A percentile compares a stretch with the other conserved stretches of the same genome.
Evolutionary conservation across 2,797 vertebrate genomes (phyloP).

Genomic region (Martes flavigula): DNA sequence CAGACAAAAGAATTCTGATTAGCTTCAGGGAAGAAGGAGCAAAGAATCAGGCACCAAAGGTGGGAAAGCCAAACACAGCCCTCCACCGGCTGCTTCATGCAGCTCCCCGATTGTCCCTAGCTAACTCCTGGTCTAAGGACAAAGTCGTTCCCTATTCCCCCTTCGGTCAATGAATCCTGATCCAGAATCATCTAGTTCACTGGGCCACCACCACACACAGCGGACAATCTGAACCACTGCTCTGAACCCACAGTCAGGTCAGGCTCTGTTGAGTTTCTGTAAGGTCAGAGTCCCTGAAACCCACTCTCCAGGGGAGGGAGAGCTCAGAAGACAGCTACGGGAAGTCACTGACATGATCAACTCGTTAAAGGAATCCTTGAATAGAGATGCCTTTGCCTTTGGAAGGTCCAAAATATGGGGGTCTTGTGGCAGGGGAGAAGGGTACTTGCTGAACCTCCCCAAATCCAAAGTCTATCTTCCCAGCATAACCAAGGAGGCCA

Average conservation of each 20-base stretch:
- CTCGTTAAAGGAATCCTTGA: not conserved
- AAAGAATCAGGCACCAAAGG: not conserved
- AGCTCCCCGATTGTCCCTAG: no score
- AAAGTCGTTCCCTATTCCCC: not conserved
- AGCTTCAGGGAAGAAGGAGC: constrained; percentile 36
- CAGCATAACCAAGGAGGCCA: not conserved
- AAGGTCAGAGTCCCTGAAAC: not conserved
- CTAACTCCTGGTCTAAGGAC: not conserved
- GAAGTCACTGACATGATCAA: not conserved
- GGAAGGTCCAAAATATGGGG: not conserved
- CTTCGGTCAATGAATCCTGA: not conserved
- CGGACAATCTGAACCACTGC: not conserved
- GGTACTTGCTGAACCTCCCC: not conserved
- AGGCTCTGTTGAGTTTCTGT: not conserved
- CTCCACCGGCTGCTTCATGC: accelerated
- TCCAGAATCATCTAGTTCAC: not conserved
- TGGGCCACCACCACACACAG: accelerated
- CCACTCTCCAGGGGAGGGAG: not conserved
- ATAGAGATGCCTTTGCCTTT: not conserved
- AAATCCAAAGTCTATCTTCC: not conserved
- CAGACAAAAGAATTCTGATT: constrained; percentile 27
- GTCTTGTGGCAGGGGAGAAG: not conserved
- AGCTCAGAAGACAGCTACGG: not conserved
- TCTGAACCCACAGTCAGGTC: not conserved
- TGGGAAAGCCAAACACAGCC: not conserved